These are phyloP conservation scores for Scatophagus argus DNA, from an alignment of 2,113 vertebrate species.

Conservation along the genomic window DNA sequence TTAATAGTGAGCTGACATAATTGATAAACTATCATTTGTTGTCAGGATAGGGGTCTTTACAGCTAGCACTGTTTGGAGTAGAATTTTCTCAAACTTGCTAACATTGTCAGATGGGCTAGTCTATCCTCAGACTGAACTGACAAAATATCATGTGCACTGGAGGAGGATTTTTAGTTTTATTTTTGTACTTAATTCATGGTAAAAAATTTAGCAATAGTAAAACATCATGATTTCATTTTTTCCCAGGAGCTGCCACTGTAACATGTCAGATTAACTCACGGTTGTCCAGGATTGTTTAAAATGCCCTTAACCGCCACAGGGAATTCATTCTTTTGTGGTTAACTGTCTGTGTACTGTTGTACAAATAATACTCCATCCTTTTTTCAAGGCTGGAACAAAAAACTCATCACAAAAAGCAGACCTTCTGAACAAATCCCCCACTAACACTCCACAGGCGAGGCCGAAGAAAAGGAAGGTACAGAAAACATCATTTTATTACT, in stretches of 20 bases:
- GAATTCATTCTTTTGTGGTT: not conserved
- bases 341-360: not conserved
- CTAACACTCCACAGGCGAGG: slow-evolving; percentile 10
- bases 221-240: not conserved
- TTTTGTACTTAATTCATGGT: not conserved
- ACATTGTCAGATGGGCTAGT: not conserved
- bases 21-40: slow-evolving; percentile 5
- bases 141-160: not conserved
- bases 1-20: not conserved
- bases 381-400: slow-evolving; percentile 51
- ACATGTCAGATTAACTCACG: not conserved
- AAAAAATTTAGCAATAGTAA: not conserved
- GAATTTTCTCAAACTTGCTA: not conserved
- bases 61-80: not conserved
- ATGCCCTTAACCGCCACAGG: not conserved
- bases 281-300: not conserved
- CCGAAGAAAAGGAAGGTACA: slow-evolving; percentile 77
- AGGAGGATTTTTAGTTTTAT: not conserved
- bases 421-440: slow-evolving; percentile 14
- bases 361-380: not conserved
- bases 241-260: not conserved
- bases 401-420: slow-evolving; percentile 21
- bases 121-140: not conserved
- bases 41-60: not conserved
- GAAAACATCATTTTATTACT: not conserved